Base-by-base conservation (phyloP, 2,888 invertebrate species). In the Drosophila glabriapex region DNA sequence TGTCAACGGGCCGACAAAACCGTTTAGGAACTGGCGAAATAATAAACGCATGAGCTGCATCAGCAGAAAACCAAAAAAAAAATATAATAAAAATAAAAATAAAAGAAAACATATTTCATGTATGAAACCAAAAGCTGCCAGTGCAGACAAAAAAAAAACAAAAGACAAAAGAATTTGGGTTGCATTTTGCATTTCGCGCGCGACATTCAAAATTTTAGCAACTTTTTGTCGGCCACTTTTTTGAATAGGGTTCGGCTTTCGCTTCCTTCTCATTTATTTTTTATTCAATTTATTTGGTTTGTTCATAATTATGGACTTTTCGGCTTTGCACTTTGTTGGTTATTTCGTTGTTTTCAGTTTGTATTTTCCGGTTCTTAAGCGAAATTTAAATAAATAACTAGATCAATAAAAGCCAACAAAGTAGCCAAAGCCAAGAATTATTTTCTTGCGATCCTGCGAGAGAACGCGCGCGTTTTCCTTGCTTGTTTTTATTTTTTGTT, bases 21-120 rank as follows among this genome's bases (percentile, higher is more conserved):
- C 25, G 43, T 68, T 65, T 31, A 46, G 67, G 31, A 73, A 60
- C 65, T 56, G 55, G 50, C 79, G 58, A 75, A 59, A 66, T 43
- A 55, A 54, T 49, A 56, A 66, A 53, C 52, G 63, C 56, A 41
- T 33, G 28, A 58, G 58, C 61, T 50, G 68, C 41, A 80, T 80
- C 77, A 77, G 82, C 83, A 74, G 60, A 73, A 73, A 63, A 49
- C 43, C 37, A 29, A 56, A 64, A 58, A 54, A 54, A 61, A 56
- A 28, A 56, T 25, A 35, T 29, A 9, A 41, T 12, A 50, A 28
- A 10, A 28, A n/a, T 9, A 14, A 14, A 28, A 65, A 66, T 50
- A 69, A 62, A 22, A 69, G 25, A 50, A 46, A 37, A 33, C 56
- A 50, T 49, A 29, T 68, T 56, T 68, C 37, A 52, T 62, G 70